Percentiles rank a stretch among this genome's conserved stretches.
phyloP scores from a whole-genome alignment of 2,888 invertebrate species.

The Tetheella fluctuosa region DNA sequence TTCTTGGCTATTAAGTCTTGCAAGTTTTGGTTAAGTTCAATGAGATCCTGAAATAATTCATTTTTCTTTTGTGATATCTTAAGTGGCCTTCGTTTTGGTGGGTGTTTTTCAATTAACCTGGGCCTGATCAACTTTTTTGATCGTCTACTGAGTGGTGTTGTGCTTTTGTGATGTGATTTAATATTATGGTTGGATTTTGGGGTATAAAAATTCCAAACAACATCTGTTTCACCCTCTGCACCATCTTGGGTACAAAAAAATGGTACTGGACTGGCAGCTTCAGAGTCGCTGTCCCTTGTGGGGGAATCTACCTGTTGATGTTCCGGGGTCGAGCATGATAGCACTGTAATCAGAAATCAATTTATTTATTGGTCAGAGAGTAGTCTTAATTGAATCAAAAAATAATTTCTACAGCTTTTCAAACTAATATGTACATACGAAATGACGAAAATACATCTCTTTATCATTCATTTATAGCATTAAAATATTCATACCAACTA shows the following conservation, averaged over 20 bases:
- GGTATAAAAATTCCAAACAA: conserved; percentile 80
- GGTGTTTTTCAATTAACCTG: conserved; percentile 59
- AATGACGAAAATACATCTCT: background rate
- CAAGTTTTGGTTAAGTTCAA: conserved; percentile 75
- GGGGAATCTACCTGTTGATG: conserved; percentile 63
- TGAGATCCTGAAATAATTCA: conserved; percentile 71
- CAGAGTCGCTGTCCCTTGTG: conserved; percentile 75
- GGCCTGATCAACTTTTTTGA: conserved; percentile 55
- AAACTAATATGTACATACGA: no score
- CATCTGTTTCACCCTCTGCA: conserved; percentile 76
- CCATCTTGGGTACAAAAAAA: conserved; percentile 81
- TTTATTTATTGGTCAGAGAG: no score
- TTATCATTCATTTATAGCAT: background rate
- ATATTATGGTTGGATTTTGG: conserved; percentile 67
- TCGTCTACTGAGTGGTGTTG: conserved; percentile 71
- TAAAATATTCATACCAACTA: background rate
- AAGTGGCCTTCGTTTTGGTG: conserved; percentile 60
- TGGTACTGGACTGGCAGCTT: conserved; percentile 75
- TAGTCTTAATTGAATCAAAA: no score
- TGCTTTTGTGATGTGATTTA: conserved; percentile 57
- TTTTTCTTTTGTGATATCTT: conserved; percentile 63
- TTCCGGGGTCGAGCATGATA: conserved; percentile 75
- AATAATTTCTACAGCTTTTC: no score
- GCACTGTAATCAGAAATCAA: conserved; percentile 55
- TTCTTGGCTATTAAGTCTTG: conserved; percentile 66